Base-by-base conservation (phyloP, 35 echinoderm and acorn worm species). In the Hemicentrotus pulcherrimus region DNA sequence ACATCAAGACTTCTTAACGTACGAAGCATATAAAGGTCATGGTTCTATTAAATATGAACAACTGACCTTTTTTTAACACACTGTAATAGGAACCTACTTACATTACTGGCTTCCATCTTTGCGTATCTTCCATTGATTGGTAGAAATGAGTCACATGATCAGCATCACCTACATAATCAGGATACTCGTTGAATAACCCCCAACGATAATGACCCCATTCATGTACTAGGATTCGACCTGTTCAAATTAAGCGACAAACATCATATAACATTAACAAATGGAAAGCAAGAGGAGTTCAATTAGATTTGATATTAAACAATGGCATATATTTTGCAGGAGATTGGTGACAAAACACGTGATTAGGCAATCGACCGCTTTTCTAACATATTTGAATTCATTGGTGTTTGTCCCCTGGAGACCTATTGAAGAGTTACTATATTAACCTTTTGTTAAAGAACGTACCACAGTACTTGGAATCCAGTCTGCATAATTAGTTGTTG, bases 181-280 rank as follows among this genome's bases (percentile, higher is more conserved):
- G 86, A 61, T 97, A 94, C 47, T 97, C 97, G 70, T 97, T 90
- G 85, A 97, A 97, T 35, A 97, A 94, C 41, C 97, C 97, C 97
- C 95, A 97, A 22, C 97, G 94, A 48, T 97, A 97, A 65, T 97
- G 95, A 48, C 97, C 97, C 97, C 97, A 97, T 89, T 97, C 97
- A 47, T 97, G 95, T 9, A 97, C 97, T n/a, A 97, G 88, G 28
- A 97, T 61, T 94, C 97, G 94, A 0, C 95, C 97, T 97, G 55
- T 33, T 18, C 24, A 28, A n/a, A 48, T 7, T 31, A 35, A 45
- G 6, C 7, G 32, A 31, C 18, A 94, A 85, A n/a, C 31, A 78
- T 78, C 3, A 5, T 5, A 78, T 7, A n/a, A n/a, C 10, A 0
- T 14, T 55, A 14, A 12, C 7, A 55, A 15, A 55, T 14, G 15